These are phyloP conservation scores for Dendrolimus kikuchii DNA, from an alignment of 1,140 invertebrate species.

Conservation along the genomic window DNA sequence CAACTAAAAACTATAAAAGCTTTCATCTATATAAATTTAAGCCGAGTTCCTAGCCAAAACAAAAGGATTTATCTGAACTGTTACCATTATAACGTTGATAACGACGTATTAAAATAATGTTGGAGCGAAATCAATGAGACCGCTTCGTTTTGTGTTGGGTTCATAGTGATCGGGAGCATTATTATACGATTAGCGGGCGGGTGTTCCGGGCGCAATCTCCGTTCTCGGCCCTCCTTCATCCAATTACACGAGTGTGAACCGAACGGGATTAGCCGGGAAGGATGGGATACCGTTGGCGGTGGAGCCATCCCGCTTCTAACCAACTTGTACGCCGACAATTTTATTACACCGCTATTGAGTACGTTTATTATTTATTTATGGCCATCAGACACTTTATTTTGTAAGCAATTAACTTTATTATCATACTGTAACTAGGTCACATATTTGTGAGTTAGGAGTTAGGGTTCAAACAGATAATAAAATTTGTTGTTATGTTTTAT, in stretches of 20 bases:
- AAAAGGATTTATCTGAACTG: too few relatives aligned
- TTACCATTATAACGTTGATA: too few relatives aligned
- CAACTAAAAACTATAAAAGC: too few relatives aligned
- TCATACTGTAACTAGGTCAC: too few relatives aligned
- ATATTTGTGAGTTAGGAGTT: too few relatives aligned
- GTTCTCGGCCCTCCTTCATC: slow-evolving; percentile 49
- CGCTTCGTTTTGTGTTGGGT: slow-evolving; percentile 6
- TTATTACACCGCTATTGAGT: slow-evolving; percentile 13
- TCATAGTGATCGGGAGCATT: slow-evolving; percentile 27
- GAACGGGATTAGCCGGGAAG: slow-evolving; percentile 44
- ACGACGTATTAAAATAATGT: neutral
- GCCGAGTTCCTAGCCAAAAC: too few relatives aligned
- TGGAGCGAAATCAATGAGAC: neutral
- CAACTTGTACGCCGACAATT: slow-evolving; percentile 4
- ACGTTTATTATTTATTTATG: slow-evolving; percentile 3
- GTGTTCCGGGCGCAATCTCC: slow-evolving; percentile 48
- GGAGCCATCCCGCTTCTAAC: neutral
- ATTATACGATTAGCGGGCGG: slow-evolving; percentile 57
- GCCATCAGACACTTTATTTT: too few relatives aligned
- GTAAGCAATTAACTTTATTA: too few relatives aligned
- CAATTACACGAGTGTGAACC: slow-evolving; percentile 62
- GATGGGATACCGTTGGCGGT: slow-evolving; percentile 6
- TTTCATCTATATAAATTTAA: too few relatives aligned
- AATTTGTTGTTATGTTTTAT: too few relatives aligned
- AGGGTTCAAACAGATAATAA: too few relatives aligned